These are phyloP conservation scores for Heliopora coerulea DNA, from an alignment of 92 coral and sea anemone species.

Conservation along the genomic window DNA sequence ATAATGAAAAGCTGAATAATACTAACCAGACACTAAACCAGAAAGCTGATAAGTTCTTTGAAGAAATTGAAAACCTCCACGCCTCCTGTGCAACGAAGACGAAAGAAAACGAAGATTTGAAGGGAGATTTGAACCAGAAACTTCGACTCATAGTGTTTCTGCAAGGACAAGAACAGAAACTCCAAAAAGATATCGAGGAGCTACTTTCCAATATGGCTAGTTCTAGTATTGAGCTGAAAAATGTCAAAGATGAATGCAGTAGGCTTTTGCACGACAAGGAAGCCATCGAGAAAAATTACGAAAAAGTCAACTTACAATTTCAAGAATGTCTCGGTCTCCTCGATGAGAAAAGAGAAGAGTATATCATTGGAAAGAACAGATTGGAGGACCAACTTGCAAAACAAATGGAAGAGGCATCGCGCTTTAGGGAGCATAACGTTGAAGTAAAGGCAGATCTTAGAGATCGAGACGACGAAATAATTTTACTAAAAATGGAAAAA, in stretches of 20 bases:
- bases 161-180: slow-evolving; percentile 18
- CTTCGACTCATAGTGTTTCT: not conserved
- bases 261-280: slow-evolving; percentile 11
- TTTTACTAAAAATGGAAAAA: slow-evolving; percentile 26
- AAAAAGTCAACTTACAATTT: slow-evolving; percentile 13
- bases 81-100: slow-evolving; percentile 18
- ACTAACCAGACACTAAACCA: not conserved
- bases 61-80: slow-evolving; percentile 21
- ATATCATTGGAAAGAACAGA: not conserved
- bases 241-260: not conserved
- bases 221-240: slow-evolving; percentile 18
- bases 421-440: slow-evolving; percentile 29
- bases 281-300: not conserved
- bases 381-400: slow-evolving; percentile 5
- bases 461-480: slow-evolving; percentile 16
- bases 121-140: slow-evolving; percentile 3
- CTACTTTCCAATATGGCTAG: not conserved
- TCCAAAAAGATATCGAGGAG: slow-evolving; percentile 29
- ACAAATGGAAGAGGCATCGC: slow-evolving; percentile 24
- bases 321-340: slow-evolving; percentile 22
- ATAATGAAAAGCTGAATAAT: not conserved
- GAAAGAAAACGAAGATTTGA: slow-evolving; percentile 6
- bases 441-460: slow-evolving; percentile 19
- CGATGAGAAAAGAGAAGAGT: slow-evolving; percentile 8
- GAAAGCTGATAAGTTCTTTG: not conserved